A percentile compares a stretch with the other conserved stretches of the same genome.
phyloP scores from a whole-genome alignment of 2,797 vertebrate genomes.

The Poecilia wingei region DNA sequence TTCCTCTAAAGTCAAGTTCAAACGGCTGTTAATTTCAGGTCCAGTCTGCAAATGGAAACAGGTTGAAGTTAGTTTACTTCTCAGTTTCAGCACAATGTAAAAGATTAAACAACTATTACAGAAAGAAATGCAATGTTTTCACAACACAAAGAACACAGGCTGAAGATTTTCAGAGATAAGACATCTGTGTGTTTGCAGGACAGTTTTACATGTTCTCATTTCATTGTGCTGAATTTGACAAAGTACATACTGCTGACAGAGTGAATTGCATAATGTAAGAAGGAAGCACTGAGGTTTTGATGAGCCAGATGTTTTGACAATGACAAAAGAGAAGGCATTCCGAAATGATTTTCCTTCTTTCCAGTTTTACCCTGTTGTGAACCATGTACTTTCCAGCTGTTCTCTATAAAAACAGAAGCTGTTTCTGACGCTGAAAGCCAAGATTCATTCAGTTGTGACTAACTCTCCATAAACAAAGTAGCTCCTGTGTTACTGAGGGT shows the following conservation, averaged over 20 bases:
- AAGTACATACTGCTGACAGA: not conserved
- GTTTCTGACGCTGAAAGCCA: not conserved
- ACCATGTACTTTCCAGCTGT: not conserved
- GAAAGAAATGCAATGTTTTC: not conserved
- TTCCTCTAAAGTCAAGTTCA: slow-evolving; percentile 75
- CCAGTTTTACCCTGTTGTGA: not conserved
- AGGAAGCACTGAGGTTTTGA: not conserved
- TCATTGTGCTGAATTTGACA: not conserved
- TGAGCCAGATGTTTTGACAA: not conserved
- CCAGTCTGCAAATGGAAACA: slow-evolving; percentile 34
- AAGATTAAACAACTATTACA: not conserved
- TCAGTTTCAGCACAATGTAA: not conserved
- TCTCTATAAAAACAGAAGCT: not conserved
- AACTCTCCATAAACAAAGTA: not conserved
- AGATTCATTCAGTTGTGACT: not conserved
- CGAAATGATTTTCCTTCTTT: not conserved
- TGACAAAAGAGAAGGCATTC: not conserved
- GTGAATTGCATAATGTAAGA: not conserved
- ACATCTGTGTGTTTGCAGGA: not conserved
- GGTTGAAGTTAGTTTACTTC: not conserved
- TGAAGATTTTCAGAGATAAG: not conserved
- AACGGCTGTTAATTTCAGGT: slow-evolving; percentile 55
- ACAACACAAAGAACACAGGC: not conserved
- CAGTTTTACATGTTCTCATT: not conserved
- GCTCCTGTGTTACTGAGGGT: not conserved